A percentile compares a stretch with the other conserved stretches of the same genome.
Conservation (phyloP, 2,888 invertebrate species). For the Hypsopygia costalis region DNA sequence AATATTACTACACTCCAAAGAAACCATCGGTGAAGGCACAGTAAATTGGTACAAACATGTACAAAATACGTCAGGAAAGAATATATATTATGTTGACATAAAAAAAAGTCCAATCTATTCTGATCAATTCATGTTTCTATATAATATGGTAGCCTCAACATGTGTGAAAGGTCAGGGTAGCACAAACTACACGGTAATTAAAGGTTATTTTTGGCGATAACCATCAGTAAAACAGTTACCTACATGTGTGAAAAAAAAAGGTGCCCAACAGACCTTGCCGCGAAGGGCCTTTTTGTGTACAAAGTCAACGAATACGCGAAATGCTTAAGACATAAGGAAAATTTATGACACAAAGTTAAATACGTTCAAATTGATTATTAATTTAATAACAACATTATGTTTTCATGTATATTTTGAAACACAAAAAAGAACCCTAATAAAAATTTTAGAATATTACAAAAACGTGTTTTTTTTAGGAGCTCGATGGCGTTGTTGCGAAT, state of each 20-base stretch:
- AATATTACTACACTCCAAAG: no score
- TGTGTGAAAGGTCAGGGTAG: conserved; percentile 75
- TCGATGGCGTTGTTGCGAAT: no score
- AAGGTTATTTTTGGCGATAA: conserved; percentile 80
- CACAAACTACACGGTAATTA: conserved; percentile 77
- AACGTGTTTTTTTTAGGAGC: no score
- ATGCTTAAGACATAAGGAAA: conserved; percentile 28
- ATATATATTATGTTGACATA: not conserved
- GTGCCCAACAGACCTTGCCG: conserved; percentile 57
- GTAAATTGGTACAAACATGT: no score
- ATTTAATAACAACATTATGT: not conserved
- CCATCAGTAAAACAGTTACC: conserved; percentile 77
- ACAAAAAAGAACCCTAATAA: not conserved
- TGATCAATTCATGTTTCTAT: conserved; percentile 44
- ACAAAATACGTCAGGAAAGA: no score
- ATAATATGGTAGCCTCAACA: conserved; percentile 42
- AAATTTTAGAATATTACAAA: no score
- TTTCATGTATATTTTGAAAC: not conserved
- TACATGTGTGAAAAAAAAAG: conserved; percentile 70
- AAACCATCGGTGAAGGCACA: no score
- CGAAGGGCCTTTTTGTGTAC: conserved; percentile 52
- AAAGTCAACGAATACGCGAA: conserved; percentile 55
- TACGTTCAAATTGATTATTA: conserved; percentile 8
- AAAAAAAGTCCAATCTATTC: conserved; percentile 30
- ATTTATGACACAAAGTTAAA: conserved; percentile 15